Conservation (phyloP, 92 coral and sea anemone species). For the Umimayanthus chanpuru region DNA sequence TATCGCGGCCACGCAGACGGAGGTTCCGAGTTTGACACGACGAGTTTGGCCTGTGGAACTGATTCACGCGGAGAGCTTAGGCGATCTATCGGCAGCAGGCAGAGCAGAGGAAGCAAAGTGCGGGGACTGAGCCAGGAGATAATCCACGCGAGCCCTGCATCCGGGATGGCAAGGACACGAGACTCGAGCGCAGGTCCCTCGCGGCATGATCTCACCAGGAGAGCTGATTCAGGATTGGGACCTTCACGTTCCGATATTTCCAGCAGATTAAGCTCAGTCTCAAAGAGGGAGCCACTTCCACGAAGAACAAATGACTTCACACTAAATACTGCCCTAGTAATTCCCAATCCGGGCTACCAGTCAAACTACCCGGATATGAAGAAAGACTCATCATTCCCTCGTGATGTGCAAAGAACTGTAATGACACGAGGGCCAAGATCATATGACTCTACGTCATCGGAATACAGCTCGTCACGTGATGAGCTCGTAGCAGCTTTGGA, state of each 20-base stretch:
- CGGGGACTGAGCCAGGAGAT: constrained; percentile 76
- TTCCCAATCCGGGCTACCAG: constrained; percentile 41
- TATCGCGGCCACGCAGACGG: constrained; percentile 91
- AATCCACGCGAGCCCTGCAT: constrained; percentile 70
- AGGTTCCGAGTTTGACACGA: constrained; percentile 83
- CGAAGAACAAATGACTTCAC: constrained; percentile 5
- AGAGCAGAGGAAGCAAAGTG: constrained; percentile 71
- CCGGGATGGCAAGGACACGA: constrained; percentile 64
- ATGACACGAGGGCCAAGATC: constrained; percentile 87
- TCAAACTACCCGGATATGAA: constrained; percentile 74
- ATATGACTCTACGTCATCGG: constrained; percentile 98
- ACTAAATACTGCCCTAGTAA: constrained; percentile 10
- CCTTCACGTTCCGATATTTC: constrained; percentile 69
- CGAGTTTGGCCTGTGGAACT: constrained; percentile 66
- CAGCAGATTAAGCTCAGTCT: constrained; percentile 53
- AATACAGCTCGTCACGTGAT: constrained; percentile 99
- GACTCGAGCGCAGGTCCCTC: constrained; percentile 83
- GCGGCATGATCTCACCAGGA: constrained; percentile 74
- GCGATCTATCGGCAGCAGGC: constrained; percentile 64
- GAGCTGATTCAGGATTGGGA: constrained; percentile 77
- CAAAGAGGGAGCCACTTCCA: constrained; percentile 31
- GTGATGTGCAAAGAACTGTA: constrained; percentile 64
- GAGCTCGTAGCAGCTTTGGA: constrained; percentile 94
- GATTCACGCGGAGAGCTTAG: constrained; percentile 71
- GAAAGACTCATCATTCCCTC: constrained; percentile 75